Evolutionary conservation across 2,797 vertebrate species (phyloP).

Genomic region (Helostoma temminkii): DNA sequence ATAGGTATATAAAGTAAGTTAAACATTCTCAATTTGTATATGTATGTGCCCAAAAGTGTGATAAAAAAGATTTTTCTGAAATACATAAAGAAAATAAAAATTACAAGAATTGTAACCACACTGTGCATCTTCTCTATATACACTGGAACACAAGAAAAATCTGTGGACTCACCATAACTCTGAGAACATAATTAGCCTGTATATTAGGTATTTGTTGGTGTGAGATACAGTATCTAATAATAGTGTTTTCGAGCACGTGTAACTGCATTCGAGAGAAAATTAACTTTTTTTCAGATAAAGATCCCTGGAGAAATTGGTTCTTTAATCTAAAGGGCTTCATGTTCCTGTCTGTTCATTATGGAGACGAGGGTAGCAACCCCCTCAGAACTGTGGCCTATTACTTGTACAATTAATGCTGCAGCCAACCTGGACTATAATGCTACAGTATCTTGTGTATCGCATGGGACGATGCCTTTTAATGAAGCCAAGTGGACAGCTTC

Average conservation of each 20-base stretch:
- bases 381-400: slow-evolving; percentile 33
- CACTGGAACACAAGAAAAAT: slow-evolving; percentile 6
- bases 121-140: neutral
- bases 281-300: slow-evolving; percentile 47
- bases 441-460: slow-evolving; percentile 40
- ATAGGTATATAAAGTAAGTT: neutral
- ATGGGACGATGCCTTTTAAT: slow-evolving; percentile 57
- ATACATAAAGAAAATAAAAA: neutral
- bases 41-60: neutral
- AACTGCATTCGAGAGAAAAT: slow-evolving; percentile 46
- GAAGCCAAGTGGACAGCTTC: slow-evolving; percentile 65
- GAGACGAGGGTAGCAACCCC: slow-evolving; percentile 34
- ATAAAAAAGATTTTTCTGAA: neutral
- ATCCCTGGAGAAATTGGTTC: slow-evolving; percentile 65
- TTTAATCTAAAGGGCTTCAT: slow-evolving; percentile 64
- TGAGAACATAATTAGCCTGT: slow-evolving; percentile 27
- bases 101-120: neutral
- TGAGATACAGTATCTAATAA: slow-evolving; percentile 29
- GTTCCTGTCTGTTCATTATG: slow-evolving; percentile 59
- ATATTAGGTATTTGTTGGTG: slow-evolving; percentile 45
- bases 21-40: neutral
- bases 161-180: slow-evolving; percentile 15
- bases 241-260: slow-evolving; percentile 51
- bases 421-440: slow-evolving; percentile 41
- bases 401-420: slow-evolving; percentile 35